Evolutionary conservation across 2,113 vertebrate species (phyloP).

Genomic region (Lanius collurio): DNA sequence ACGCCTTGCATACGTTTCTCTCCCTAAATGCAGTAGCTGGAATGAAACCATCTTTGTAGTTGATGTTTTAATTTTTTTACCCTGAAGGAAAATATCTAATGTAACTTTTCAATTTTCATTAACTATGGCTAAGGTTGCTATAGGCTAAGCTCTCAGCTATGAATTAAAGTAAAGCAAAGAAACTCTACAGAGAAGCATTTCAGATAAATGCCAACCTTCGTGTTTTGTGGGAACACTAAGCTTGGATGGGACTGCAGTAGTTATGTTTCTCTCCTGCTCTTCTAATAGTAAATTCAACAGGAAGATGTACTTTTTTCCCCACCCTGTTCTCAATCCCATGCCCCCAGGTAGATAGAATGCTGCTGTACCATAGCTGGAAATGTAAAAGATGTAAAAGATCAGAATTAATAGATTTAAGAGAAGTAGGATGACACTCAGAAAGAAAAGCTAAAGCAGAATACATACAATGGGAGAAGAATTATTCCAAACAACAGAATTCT

Average conservation of each 20-base stretch:
- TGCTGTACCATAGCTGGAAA: background rate
- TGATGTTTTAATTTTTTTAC: conserved; percentile 39
- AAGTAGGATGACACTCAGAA: background rate
- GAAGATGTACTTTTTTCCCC: background rate
- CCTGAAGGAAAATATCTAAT: conserved; percentile 18
- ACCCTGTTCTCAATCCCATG: background rate
- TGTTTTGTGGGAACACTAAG: background rate
- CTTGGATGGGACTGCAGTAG: background rate
- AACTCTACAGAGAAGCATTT: background rate
- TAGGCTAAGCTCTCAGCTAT: conserved; percentile 5
- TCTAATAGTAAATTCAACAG: background rate
- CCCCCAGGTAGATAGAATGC: background rate
- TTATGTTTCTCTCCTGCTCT: background rate
- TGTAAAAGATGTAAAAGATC: background rate
- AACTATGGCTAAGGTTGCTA: background rate
- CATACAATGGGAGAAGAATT: background rate
- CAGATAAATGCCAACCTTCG: background rate
- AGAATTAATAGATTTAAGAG: background rate
- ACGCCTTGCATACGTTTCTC: background rate
- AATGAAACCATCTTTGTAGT: conserved; percentile 6
- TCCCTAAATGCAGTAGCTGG: conserved; percentile 10
- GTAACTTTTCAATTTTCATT: conserved; percentile 40
- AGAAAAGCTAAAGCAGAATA: background rate
- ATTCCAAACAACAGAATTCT: background rate
- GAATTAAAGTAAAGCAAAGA: conserved; percentile 29